Evolutionary conservation across 2,888 invertebrate species (phyloP).

Genomic region (Pterostichus niger): DNA sequence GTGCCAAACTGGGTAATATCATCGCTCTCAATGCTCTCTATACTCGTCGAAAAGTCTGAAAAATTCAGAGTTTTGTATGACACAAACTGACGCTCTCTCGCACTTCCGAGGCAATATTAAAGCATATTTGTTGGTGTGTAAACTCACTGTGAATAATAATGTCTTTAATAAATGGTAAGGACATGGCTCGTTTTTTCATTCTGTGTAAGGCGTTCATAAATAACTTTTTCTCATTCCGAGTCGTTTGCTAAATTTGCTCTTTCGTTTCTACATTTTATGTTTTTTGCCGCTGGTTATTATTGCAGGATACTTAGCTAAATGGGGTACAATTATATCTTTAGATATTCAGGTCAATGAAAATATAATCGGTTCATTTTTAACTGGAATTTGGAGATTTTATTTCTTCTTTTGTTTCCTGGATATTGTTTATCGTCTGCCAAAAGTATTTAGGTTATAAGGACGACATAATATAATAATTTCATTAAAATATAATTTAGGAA

Average conservation of each 20-base stretch:
- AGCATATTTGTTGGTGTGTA: conserved; percentile 66
- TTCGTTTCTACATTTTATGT: conserved; percentile 36
- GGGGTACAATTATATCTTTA: conserved; percentile 17
- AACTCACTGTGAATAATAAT: conserved; percentile 64
- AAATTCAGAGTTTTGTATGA: conserved; percentile 18
- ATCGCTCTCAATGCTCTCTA: not conserved
- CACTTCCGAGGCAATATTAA: conserved; percentile 59
- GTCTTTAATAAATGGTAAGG: conserved; percentile 63
- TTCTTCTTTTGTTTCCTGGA: not conserved
- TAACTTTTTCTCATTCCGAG: conserved; percentile 52
- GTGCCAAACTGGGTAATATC: too few relatives aligned
- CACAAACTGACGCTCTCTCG: not conserved
- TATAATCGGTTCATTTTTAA: conserved; percentile 22
- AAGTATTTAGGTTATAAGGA: not conserved
- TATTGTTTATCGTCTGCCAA: conserved; percentile 21
- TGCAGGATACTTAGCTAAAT: conserved; percentile 23
- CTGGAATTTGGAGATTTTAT: not conserved
- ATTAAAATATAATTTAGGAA: not conserved
- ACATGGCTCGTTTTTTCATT: conserved; percentile 55
- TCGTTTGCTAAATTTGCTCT: conserved; percentile 27
- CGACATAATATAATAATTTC: not conserved
- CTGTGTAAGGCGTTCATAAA: conserved; percentile 33
- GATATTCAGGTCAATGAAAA: conserved; percentile 44
- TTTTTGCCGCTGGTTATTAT: not conserved
- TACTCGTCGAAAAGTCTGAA: conserved; percentile 10